Evolutionary conservation across 2,888 invertebrate genomes (phyloP).

Genomic region (Syrista parreyssii): DNA sequence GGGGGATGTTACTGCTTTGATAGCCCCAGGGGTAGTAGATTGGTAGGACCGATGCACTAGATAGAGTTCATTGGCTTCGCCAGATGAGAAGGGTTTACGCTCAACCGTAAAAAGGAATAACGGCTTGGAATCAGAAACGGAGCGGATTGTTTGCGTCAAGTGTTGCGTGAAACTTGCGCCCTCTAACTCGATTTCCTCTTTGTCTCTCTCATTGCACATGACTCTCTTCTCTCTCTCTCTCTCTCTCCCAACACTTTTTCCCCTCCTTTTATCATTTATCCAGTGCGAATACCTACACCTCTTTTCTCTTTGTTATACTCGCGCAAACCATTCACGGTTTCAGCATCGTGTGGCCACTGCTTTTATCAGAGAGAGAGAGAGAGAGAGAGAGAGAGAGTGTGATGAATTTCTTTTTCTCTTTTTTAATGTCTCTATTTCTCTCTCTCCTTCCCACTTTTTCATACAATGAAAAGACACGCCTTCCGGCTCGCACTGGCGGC

Average conservation of each 20-base stretch:
- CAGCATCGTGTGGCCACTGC: constrained; percentile 18
- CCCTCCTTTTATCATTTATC: neutral
- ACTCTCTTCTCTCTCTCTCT: constrained; percentile 4
- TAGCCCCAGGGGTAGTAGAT: constrained; percentile 60
- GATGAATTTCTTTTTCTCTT: no score
- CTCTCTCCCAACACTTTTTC: neutral
- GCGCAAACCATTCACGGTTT: constrained; percentile 22
- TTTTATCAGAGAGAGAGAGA: constrained; percentile 22
- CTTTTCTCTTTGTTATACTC: constrained; percentile 13
- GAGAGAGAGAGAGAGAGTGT: neutral
- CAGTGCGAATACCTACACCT: neutral
- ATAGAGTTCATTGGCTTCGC: constrained; percentile 59
- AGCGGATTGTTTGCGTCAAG: constrained; percentile 42
- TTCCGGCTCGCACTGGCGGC: neutral
- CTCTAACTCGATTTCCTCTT: constrained; percentile 19
- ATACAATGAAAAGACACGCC: neutral
- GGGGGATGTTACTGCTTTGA: constrained; percentile 44
- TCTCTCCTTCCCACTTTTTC: neutral
- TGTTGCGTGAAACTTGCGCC: constrained; percentile 19
- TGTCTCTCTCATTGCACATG: neutral
- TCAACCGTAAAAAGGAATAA: constrained; percentile 53
- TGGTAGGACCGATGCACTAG: constrained; percentile 56
- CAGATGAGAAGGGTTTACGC: constrained; percentile 52
- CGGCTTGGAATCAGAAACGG: constrained; percentile 41
- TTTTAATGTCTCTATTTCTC: no score